Percentiles rank a stretch among this genome's conserved stretches.
These are phyloP conservation scores for Notodromas monacha DNA, from an alignment of 2,888 invertebrate genomes.

Conservation along the genomic window DNA sequence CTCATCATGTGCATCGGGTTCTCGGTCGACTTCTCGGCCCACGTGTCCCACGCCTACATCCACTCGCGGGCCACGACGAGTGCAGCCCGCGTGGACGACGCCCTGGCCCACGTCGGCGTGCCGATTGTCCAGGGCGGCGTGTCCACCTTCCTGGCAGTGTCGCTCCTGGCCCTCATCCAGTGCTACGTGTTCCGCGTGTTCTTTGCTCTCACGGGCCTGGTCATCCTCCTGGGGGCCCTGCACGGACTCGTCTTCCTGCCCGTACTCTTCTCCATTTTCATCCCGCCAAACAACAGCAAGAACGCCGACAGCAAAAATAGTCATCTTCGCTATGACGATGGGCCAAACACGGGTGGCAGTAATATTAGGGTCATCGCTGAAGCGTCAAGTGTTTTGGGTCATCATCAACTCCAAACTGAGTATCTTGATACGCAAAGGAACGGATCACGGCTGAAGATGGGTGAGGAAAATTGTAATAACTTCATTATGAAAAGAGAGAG, in stretches of 20 bases:
- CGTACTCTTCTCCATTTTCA: conserved; percentile 8
- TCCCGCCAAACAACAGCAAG: too few relatives aligned
- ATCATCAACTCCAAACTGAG: too few relatives aligned
- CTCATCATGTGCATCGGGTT: conserved; percentile 19
- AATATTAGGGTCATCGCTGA: too few relatives aligned
- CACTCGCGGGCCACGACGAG: conserved; percentile 13
- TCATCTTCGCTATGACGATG: too few relatives aligned
- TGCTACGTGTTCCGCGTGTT: conserved; percentile 19
- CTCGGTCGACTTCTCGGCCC: conserved; percentile 18
- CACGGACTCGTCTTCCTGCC: conserved; percentile 18
- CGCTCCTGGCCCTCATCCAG: conserved; percentile 16
- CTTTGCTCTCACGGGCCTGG: conserved; percentile 18
- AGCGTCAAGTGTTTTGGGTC: too few relatives aligned
- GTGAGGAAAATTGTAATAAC: too few relatives aligned
- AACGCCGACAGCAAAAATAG: too few relatives aligned
- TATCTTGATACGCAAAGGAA: too few relatives aligned
- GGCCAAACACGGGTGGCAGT: too few relatives aligned
- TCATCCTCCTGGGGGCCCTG: conserved; percentile 17
- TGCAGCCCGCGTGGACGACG: conserved; percentile 14
- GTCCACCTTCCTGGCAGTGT: conserved; percentile 17
- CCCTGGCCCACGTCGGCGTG: conserved; percentile 16
- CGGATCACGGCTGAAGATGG: too few relatives aligned
- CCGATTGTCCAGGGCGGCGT: conserved; percentile 17
- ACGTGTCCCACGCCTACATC: conserved; percentile 18
- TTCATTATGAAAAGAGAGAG: too few relatives aligned